Base-by-base conservation (phyloP, 2,113 vertebrate species). In the Theropithecus gelada region DNA sequence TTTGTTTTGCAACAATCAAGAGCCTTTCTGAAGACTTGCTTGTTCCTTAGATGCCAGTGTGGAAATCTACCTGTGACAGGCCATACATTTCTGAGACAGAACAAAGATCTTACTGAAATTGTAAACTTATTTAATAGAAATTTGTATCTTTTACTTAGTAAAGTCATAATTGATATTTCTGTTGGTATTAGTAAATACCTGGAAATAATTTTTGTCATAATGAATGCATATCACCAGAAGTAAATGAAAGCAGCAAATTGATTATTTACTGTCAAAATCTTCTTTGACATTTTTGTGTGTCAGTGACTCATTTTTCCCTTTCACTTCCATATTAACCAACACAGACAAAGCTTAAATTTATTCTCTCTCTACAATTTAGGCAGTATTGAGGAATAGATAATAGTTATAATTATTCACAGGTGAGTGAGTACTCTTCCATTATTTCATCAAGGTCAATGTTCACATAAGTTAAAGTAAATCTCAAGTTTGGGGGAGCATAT, bases 181-280 rank as follows among this genome's bases (percentile, higher is more conserved):
- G 90, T 25, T 97, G 45, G 23, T 68, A 61, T 84, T 89, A 72
- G 76, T 94, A 94, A 92, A 86, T 52, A 72, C 16, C 55, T 93
- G 43, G 64, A 96, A 87, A 83, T 57, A 89, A 82, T 61, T 83
- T 81, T 43, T 52, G 6, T 66, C n/a, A 4, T n/a, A 43, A 79
- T 88, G 30, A 85, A 27, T 88, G 30, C 20, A 57, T 82, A 14
- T n/a, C 22, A 66, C 18, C 14, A 7, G 14, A 82, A 88, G 57
- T 91, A 18, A 81, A 38, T 82, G 80, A 90, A 90, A 81, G 45
- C 30, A 66, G 11, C n/a, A 89, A 59, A 79, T 48, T 70, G 66
- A 76, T 68, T 81, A 20, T 66, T 83, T 80, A 70, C 18, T 73
- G 14, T 73, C 38, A 93, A 50, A 93, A 55, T 73, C 18, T 89